Evolutionary conservation across 2,888 invertebrate species (phyloP), one percentile per base, ranked within the genome.

Genomic region (Drosophila diplacantha): DNA sequence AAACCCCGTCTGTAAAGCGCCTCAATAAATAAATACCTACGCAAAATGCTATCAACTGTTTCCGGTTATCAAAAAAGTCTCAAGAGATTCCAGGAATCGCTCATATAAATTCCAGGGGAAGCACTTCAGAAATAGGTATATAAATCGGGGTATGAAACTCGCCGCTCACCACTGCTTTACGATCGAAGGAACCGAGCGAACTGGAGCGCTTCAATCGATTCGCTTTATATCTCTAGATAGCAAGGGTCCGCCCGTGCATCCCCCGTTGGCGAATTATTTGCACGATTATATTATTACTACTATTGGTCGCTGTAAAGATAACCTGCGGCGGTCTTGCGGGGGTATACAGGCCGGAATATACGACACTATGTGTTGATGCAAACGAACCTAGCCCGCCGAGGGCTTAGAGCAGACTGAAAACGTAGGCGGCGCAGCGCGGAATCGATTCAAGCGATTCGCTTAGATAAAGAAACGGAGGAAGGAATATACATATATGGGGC

Each of bases 321-420:
- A 29, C 32, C 65, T 52, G 22, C 20, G n/a, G 20, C 12, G 46
- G 49, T 35, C 37, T 26, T 35, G 18, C 8, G 44, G 37, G 51
- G 61, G 32, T 43, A n/a, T 29, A 22, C 11, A 29, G 26, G 4
- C n/a, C 14, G 11, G 34, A 44, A 41, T 39, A 11, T 34, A 47
- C 18, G 18, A 35, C 20, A 9, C 14, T 29, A 8, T 8, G 22
- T 12, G 12, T 57, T 44, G 24, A 24, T 41, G 38, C 47, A 26
- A 44, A 50, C 62, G 75, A 75, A 69, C 67, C 59, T 39, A 61
- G 62, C 54, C 43, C 32, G 56, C 66, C 58, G 80, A 78, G 65
- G 63, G 72, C 61, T 62, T 38, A 65, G 66, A 65, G 70, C 61
- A 72, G 58, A 80, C 84, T 84, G 69, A 79, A 64, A 81, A 61